A percentile compares a stretch with the other conserved stretches of the same genome.
phyloP scores from a whole-genome alignment of 2,888 invertebrate genomes.

The Leptogaster cylindrica region DNA sequence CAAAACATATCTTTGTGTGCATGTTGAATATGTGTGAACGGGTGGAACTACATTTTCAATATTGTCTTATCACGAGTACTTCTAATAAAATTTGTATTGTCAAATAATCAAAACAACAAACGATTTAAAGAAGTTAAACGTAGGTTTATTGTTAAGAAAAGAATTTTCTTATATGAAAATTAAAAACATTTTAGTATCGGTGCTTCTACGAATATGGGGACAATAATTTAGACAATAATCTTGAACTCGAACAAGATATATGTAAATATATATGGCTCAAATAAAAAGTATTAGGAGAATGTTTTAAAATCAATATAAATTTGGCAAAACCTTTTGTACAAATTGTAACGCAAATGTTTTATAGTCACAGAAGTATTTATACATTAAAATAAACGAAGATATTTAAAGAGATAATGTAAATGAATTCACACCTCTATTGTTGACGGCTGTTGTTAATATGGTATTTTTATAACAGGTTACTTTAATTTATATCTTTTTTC shows the following conservation, averaged over 20 bases:
- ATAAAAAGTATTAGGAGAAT: slow-evolving; percentile 16
- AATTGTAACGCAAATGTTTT: not conserved
- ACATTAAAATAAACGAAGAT: not conserved
- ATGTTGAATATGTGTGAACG: slow-evolving; percentile 48
- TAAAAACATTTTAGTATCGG: slow-evolving; percentile 16
- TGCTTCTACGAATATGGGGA: slow-evolving; percentile 38
- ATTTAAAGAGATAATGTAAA: too few relatives aligned
- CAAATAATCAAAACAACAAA: slow-evolving; percentile 14
- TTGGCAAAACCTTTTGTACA: slow-evolving; percentile 15
- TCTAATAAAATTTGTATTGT: slow-evolving; percentile 27
- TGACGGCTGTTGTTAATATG: not conserved
- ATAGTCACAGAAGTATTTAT: slow-evolving; percentile 9
- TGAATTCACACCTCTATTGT: too few relatives aligned
- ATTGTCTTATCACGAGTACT: slow-evolving; percentile 30
- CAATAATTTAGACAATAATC: slow-evolving; percentile 38
- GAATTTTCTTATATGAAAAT: slow-evolving; percentile 13
- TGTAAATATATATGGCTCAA: slow-evolving; percentile 15
- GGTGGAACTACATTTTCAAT: slow-evolving; percentile 26
- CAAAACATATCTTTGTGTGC: slow-evolving; percentile 62
- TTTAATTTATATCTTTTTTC: too few relatives aligned
- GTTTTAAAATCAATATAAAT: slow-evolving; percentile 16
- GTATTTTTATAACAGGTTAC: too few relatives aligned
- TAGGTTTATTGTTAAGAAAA: slow-evolving; percentile 17
- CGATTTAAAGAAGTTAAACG: not conserved
- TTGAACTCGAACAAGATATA: slow-evolving; percentile 32